A percentile compares a stretch with the other conserved stretches of the same genome.
These are phyloP conservation scores for Muscicapa comitata DNA, from an alignment of 2,797 vertebrate species.

Conservation along the genomic window DNA sequence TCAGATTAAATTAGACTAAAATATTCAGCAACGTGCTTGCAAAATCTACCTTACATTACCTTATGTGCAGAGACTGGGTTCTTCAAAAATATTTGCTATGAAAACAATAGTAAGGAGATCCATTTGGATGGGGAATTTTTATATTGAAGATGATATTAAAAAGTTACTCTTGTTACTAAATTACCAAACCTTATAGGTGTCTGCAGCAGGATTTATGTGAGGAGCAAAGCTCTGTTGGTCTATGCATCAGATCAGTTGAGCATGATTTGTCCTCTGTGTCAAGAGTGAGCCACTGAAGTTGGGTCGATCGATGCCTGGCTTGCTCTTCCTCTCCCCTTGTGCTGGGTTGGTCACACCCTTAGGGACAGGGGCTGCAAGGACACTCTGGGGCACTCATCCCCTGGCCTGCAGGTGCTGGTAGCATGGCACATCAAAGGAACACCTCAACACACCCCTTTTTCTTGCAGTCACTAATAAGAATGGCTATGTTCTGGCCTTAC, in stretches of 20 bases:
- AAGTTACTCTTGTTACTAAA: neutral
- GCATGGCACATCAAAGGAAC: neutral
- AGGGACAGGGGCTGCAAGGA: neutral
- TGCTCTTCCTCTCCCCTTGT: neutral
- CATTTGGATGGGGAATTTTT: neutral
- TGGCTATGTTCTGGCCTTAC: rapidly evolving
- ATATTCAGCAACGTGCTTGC: neutral
- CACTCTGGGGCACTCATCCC: neutral
- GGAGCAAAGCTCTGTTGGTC: neutral
- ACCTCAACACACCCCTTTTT: neutral
- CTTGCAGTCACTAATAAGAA: neutral
- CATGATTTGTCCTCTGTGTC: neutral
- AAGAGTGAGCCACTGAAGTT: neutral
- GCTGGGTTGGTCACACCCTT: neutral
- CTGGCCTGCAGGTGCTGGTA: neutral
- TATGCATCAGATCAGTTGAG: neutral
- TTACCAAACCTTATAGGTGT: neutral
- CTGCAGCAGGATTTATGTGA: neutral
- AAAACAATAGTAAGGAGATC: neutral
- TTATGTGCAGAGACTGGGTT: neutral
- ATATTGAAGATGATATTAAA: neutral
- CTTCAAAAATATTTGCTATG: neutral
- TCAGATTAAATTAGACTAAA: neutral
- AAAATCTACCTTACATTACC: neutral
- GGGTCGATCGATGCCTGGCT: neutral